Evolutionary conservation across 2,888 invertebrate species (phyloP).

Genomic region (Creontiades dilutus): DNA sequence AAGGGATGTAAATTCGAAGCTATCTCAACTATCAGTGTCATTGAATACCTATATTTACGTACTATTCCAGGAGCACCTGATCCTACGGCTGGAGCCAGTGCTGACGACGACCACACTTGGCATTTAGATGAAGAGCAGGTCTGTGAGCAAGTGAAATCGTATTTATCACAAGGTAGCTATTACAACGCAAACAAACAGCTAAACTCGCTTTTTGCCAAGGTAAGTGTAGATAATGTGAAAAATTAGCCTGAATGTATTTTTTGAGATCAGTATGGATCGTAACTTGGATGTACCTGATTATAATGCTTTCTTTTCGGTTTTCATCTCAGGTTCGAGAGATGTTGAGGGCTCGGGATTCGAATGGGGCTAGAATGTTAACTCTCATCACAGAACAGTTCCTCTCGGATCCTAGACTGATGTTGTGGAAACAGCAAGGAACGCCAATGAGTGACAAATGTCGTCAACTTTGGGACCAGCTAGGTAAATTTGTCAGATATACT

Average conservation of each 20-base stretch:
- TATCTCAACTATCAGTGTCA: no score
- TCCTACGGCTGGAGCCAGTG: conserved; percentile 91
- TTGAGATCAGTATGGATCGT: no score
- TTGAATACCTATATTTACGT: no score
- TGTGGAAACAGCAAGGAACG: conserved; percentile 90
- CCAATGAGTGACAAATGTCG: conserved; percentile 92
- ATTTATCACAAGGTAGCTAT: conserved; percentile 90
- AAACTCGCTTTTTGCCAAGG: conserved; percentile 91
- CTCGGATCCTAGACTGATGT: conserved; percentile 87
- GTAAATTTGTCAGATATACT: conserved; percentile 78
- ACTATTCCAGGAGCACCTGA: conserved; percentile 86
- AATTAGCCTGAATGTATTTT: no score
- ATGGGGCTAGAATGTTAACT: conserved; percentile 91
- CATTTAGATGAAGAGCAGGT: conserved; percentile 93
- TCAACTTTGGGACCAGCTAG: conserved; percentile 91
- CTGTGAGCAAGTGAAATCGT: conserved; percentile 90
- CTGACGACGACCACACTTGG: conserved; percentile 92
- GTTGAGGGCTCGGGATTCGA: conserved; percentile 90
- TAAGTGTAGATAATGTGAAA: conserved; percentile 77
- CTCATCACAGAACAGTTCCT: conserved; percentile 93
- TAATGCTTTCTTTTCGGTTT: not conserved
- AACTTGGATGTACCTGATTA: no score
- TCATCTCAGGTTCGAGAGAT: conserved; percentile 87
- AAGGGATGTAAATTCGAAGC: no score
- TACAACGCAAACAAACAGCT: conserved; percentile 91